Evolutionary conservation across 2,113 vertebrate species (phyloP).

Genomic region (Stictonetta naevosa): DNA sequence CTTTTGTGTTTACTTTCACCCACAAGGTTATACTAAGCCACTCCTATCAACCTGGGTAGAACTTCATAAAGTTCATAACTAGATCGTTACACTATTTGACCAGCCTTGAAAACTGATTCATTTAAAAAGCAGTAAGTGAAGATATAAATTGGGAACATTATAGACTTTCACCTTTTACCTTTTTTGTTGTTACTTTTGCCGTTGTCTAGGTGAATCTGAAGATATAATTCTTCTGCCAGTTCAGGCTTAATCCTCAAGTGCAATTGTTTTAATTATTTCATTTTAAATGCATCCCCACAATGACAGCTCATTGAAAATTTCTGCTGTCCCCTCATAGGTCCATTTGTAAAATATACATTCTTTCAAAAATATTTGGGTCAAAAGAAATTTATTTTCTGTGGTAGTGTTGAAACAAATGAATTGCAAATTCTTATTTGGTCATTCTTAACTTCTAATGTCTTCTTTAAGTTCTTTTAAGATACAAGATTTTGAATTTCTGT

Average conservation of each 20-base stretch:
- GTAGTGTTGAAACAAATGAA: not conserved
- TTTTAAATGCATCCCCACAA: not conserved
- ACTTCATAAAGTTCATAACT: constrained; percentile 4
- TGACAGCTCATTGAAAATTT: not conserved
- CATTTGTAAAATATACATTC: not conserved
- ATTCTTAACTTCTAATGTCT: not conserved
- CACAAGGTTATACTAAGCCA: constrained; percentile 23
- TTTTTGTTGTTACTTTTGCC: not conserved
- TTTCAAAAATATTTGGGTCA: not conserved
- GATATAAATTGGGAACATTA: not conserved
- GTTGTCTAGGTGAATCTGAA: not conserved
- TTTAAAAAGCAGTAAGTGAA: not conserved
- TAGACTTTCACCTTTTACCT: not conserved
- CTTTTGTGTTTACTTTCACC: constrained; percentile 22
- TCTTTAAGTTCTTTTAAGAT: not conserved
- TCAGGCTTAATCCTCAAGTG: not conserved
- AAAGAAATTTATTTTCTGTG: not conserved
- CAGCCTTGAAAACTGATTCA: not conserved
- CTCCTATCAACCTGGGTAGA: not conserved
- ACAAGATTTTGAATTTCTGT: not conserved
- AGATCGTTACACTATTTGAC: not conserved
- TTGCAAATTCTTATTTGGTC: not conserved
- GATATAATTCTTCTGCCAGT: not conserved
- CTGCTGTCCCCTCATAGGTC: not conserved
- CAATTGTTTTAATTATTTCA: not conserved